These are phyloP conservation scores for Alectura lathami DNA, from an alignment of 2,113 vertebrate species.

Conservation along the genomic window DNA sequence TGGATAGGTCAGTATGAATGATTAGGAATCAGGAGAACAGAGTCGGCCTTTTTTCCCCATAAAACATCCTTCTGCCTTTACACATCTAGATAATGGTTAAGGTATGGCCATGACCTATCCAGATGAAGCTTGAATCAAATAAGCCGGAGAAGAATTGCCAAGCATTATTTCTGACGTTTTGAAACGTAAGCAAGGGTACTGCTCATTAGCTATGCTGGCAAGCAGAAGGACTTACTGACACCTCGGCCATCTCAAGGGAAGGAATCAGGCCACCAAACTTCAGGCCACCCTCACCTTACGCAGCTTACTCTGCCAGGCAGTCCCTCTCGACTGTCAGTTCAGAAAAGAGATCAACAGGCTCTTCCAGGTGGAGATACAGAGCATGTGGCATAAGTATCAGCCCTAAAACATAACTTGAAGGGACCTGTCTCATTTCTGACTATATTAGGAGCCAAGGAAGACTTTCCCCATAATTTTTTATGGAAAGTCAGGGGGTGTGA, in stretches of 20 bases:
- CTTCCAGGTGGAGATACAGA: not conserved
- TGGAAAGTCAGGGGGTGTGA: not conserved
- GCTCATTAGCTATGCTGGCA: not conserved
- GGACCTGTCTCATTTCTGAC: not conserved
- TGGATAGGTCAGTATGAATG: not conserved
- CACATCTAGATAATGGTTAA: not conserved
- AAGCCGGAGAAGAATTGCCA: not conserved
- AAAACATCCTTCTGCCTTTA: not conserved
- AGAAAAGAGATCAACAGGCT: not conserved
- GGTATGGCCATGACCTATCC: not conserved
- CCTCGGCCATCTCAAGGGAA: not conserved
- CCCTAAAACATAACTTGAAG: not conserved
- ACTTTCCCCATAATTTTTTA: not conserved
- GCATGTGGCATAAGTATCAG: not conserved
- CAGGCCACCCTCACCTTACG: not conserved
- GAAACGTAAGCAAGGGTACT: not conserved
- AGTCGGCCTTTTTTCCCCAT: not conserved
- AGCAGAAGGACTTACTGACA: not conserved
- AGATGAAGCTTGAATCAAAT: not conserved
- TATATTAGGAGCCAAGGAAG: not conserved
- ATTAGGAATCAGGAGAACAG: not conserved
- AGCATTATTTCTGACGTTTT: not conserved
- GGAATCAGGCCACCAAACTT: not conserved
- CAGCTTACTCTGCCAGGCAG: not conserved
- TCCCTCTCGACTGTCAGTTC: not conserved